Percentiles rank a stretch among this genome's conserved stretches.
These are phyloP conservation scores for Cebus imitator DNA, from an alignment of 2,113 vertebrate species.

Conservation along the genomic window DNA sequence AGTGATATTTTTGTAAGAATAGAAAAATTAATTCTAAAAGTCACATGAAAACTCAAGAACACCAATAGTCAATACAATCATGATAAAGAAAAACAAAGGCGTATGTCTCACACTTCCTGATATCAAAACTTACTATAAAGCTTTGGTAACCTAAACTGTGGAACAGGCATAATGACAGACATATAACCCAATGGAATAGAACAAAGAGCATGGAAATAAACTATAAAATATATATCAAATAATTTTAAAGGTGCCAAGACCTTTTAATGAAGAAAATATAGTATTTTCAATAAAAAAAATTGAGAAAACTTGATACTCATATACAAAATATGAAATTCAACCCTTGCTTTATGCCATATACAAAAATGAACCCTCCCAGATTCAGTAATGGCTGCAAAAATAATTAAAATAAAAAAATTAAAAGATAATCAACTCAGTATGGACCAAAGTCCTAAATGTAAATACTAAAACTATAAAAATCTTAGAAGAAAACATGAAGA, in stretches of 20 bases:
- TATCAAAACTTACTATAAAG: background rate
- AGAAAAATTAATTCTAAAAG: background rate
- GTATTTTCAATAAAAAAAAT: background rate
- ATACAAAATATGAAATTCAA: background rate
- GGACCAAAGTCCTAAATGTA: background rate
- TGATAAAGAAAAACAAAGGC: background rate
- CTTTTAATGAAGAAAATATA: background rate
- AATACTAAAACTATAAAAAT: background rate
- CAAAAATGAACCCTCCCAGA: background rate
- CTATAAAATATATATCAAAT: background rate
- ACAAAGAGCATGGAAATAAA: background rate
- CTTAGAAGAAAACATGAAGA: background rate
- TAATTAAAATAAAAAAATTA: too few species aligned
- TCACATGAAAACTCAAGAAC: background rate
- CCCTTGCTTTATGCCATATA: background rate
- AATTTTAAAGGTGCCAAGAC: background rate
- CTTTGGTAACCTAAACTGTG: background rate
- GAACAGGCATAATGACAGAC: background rate
- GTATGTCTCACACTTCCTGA: background rate
- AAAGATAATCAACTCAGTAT: background rate
- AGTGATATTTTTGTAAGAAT: background rate
- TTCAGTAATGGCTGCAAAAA: too few species aligned
- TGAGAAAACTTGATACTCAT: background rate
- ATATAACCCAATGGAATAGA: background rate
- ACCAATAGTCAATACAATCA: background rate